A percentile compares a stretch with the other conserved stretches of the same genome.
Evolutionary conservation across 2,797 vertebrate genomes (phyloP).

Genomic region (Microchirus variegatus): DNA sequence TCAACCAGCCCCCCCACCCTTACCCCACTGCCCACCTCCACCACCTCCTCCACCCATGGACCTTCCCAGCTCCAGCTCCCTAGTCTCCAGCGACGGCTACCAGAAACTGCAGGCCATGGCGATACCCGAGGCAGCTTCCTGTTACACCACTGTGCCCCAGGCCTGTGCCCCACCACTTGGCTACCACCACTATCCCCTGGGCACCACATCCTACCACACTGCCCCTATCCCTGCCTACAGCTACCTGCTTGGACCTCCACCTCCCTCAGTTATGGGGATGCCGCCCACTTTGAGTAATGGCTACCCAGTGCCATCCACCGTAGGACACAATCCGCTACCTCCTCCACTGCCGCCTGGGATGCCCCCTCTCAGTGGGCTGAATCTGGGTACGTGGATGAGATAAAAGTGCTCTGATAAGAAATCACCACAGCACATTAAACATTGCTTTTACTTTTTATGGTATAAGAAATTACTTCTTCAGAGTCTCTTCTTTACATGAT

Average conservation of each 20-base stretch:
- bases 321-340: not conserved
- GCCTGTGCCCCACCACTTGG: conserved; percentile 23
- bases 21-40: conserved; percentile 82
- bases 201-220: conserved; percentile 76
- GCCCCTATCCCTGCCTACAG: conserved; percentile 85
- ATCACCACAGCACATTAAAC: not conserved
- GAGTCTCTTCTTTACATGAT: not conserved
- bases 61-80: conserved; percentile 85
- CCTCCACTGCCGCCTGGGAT: not conserved
- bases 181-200: not conserved
- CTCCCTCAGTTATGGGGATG: conserved; percentile 82
- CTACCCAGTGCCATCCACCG: conserved; percentile 82
- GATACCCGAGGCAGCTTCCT: not conserved
- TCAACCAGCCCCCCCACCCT: not conserved
- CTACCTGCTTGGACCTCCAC: conserved; percentile 75
- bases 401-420: not conserved
- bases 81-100: conserved; percentile 86
- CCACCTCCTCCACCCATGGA: conserved; percentile 77
- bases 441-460: too few species aligned
- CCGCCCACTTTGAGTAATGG: conserved; percentile 78
- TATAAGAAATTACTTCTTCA: too few species aligned
- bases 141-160: conserved; percentile 82
- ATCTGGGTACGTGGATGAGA: not conserved
- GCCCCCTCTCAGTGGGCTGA: conserved; percentile 45
- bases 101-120: not conserved